Conservation (phyloP, 2,797 vertebrate species). For the Onychomys leucogaster region DNA sequence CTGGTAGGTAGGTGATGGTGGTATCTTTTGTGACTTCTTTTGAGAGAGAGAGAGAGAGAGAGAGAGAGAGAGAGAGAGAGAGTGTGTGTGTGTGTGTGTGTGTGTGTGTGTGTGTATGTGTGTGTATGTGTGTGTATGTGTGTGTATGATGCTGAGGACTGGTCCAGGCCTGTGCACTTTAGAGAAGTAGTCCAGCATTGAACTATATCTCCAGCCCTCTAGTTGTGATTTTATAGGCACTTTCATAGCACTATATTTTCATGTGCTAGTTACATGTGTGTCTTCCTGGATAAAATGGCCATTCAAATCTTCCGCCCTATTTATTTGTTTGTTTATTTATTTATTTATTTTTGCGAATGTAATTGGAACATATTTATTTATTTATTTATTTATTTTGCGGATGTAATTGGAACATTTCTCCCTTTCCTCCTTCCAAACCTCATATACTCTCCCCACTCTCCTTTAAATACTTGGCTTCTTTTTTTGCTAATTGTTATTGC, state of each 20-base stretch:
- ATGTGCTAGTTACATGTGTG: not conserved
- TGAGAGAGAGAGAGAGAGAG: no score
- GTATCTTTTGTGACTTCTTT: not conserved
- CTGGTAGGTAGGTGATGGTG: not conserved
- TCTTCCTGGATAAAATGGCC: not conserved
- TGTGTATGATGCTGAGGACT: not conserved
- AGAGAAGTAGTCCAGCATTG: not conserved
- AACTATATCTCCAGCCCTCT: not conserved
- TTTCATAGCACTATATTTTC: not conserved
- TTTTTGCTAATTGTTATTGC: not conserved
- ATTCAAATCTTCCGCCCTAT: not conserved
- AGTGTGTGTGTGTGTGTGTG: not conserved
- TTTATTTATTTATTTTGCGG: no score
- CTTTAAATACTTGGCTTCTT: not conserved
- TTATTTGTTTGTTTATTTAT: no score
- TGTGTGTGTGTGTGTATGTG: not conserved
- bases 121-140: not conserved
- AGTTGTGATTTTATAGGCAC: not conserved
- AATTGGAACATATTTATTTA: not conserved
- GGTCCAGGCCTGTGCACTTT: not conserved
- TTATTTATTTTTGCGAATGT: not conserved
- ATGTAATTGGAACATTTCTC: not conserved
- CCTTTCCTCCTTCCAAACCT: not conserved
- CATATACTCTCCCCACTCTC: not conserved
- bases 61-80: no score